These are phyloP conservation scores for Nephrotoma flavescens DNA, from an alignment of 2,888 invertebrate species.

Conservation along the genomic window DNA sequence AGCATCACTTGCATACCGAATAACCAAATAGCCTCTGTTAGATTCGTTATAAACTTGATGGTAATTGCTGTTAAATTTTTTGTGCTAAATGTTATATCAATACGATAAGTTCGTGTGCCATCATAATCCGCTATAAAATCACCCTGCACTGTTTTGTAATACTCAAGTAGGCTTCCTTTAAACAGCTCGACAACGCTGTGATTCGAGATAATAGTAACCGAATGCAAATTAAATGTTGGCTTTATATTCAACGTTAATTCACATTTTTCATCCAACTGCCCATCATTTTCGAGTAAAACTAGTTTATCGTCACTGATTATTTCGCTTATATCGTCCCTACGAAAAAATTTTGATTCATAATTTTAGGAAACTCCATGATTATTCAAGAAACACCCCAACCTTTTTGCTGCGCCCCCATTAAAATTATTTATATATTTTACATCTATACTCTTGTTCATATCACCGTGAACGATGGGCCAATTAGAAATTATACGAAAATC, in stretches of 20 bases:
- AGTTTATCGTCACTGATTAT: neutral
- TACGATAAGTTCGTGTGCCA: conserved; percentile 20
- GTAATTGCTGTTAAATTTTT: conserved; percentile 11
- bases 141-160: conserved; percentile 24
- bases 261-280: conserved; percentile 16
- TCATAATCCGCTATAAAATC: conserved; percentile 17
- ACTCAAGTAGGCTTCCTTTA: conserved; percentile 22
- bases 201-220: conserved; percentile 23
- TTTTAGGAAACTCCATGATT: neutral
- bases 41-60: neutral
- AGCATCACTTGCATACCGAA: conserved; percentile 21
- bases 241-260: conserved; percentile 20
- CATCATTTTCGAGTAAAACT: neutral
- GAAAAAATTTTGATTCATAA: neutral
- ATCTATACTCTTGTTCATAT: neutral
- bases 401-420: neutral
- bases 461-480: neutral
- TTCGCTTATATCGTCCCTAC: neutral
- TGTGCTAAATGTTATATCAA: conserved; percentile 22
- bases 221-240: conserved; percentile 21
- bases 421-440: neutral
- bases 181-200: conserved; percentile 25
- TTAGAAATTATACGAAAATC: neutral
- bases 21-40: conserved; percentile 12
- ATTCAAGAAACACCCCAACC: neutral